Evolutionary conservation across 2,888 invertebrate genomes (phyloP), one percentile per base, ranked within the genome.

Genomic region (Epinotia bilunana): DNA sequence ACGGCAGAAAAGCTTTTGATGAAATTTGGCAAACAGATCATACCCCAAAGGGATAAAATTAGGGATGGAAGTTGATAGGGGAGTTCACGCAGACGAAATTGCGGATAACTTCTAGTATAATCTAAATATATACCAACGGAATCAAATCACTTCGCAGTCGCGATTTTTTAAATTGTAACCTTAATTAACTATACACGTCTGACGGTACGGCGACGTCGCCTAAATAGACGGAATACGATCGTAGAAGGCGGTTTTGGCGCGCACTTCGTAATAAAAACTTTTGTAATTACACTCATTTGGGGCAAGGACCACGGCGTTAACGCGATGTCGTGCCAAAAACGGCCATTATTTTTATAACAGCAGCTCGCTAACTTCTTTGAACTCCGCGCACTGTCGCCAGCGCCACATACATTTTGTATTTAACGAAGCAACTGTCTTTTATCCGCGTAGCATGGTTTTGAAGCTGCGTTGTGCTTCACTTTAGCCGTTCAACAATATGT

Each of bases 221-320:
- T 74, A 75, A 76, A 76, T 73, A 78, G 83, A 79, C 81, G 79
- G 82, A 83, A 83, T 84, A 83, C 85, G 86, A 86, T 86, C 83
- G 86, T 85, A 83, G 84, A 89, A 87, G 85, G 84, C 88, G 87
- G 86, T 90, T 91, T 91, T 92, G 93, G 92, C 92, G 87, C 88
- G 84, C 88, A 88, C 84, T 90, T 88, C 86, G 91, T 88, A 90
- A 92, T 94, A 92, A 93, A 93, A 93, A 93, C 93, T 94, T 93
- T 92, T 88, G 88, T 93, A 93, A 94, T 93, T 93, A 90, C 88
- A 87, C 91, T 91, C 91, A 92, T 93, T 93, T 91, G 88, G 90
- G 87, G 85, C 88, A 88, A 91, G 89, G 84, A 91, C 86, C 86
- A 86, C 79, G 86, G 81, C 90, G 90, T 88, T 93, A 93, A 92